These are phyloP conservation scores for Germaria angustata DNA, from an alignment of 2,888 invertebrate species.

Conservation along the genomic window DNA sequence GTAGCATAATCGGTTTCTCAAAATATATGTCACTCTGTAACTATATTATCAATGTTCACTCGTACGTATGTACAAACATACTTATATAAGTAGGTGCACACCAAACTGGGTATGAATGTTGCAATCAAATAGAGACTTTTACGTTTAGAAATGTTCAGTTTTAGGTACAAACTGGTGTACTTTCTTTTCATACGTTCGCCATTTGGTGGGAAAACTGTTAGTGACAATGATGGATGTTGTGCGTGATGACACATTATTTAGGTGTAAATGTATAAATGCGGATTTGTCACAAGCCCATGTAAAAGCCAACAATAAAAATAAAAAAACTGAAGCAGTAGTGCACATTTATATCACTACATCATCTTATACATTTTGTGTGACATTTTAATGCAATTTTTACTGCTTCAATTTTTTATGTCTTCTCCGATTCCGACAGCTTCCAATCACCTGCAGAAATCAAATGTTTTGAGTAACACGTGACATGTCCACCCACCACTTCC, in stretches of 20 bases:
- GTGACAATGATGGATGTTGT: constrained; percentile 63
- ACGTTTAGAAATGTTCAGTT: constrained; percentile 29
- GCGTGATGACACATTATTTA: constrained; percentile 62
- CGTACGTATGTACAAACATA: background rate
- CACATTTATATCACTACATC: constrained; percentile 48
- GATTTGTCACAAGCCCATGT: constrained; percentile 22
- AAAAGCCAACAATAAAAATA: background rate
- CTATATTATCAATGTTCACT: background rate
- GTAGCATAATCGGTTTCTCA: too few relatives aligned
- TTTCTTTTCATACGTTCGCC: constrained; percentile 19
- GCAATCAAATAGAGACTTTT: constrained; percentile 26
- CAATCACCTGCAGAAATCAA: background rate
- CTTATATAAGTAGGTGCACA: background rate
- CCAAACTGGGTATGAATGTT: constrained; percentile 8
- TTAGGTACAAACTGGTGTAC: constrained; percentile 19
- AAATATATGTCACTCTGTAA: background rate
- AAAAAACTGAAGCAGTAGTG: constrained; percentile 17
- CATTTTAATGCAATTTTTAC: constrained; percentile 53
- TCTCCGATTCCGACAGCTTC: constrained; percentile 15
- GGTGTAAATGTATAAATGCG: constrained; percentile 52
- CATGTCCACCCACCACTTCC: too few relatives aligned
- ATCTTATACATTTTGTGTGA: too few relatives aligned
- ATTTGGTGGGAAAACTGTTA: constrained; percentile 54
- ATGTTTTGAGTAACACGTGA: too few relatives aligned
- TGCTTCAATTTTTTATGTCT: constrained; percentile 33